Base-by-base conservation (phyloP, 1,140 invertebrate genomes). In the Wasmannia auropunctata region DNA sequence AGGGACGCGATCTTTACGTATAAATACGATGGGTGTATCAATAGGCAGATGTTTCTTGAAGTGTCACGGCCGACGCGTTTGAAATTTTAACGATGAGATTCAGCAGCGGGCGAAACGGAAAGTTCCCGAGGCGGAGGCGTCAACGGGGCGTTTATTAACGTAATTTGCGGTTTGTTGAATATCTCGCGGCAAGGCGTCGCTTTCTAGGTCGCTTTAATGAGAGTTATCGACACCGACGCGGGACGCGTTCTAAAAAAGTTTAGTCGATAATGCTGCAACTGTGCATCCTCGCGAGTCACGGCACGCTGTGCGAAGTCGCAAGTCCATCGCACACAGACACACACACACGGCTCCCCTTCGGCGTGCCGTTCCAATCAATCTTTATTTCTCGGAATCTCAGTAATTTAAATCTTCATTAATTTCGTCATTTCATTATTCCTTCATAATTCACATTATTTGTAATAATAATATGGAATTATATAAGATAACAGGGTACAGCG, bases 171-270 rank as follows among this genome's bases (percentile, higher is more conserved):
- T 83, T 74, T 74, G 79, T 60, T 46, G 25, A 46, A n/a, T 46
- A 40, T 72, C 65, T 34, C 51, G 51, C 28, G 67, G 11, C 79
- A 40, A 72, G 34, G 37, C 25, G 28, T 74, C 67, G 67, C 67
- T 83, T 83, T 83, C 67, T 83, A 83, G 79, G 79, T 83, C 79
- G 56, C 70, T 83, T 65, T 83, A 83, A 83, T 83, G 79, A 74
- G 67, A 74, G 51, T 83, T 83, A 83, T 83, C 37, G 67, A 83
- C 67, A 74, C 51, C 34, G 25, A 58, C 37, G n/a, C n/a, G 67
- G 40, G 79, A 83, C 40, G 79, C 51, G 67, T 83, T 83, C 67
- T 83, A 83, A 83, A 83, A 83, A 83, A 58, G 67, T 83, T 72
- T 72, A 83, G 67, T 83, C 79, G 79, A 83, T 83, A 83, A 83